A percentile compares a stretch with the other conserved stretches of the same genome.
These are phyloP conservation scores for Alauda arvensis DNA, from an alignment of 2,797 vertebrate genomes.

Conservation along the genomic window DNA sequence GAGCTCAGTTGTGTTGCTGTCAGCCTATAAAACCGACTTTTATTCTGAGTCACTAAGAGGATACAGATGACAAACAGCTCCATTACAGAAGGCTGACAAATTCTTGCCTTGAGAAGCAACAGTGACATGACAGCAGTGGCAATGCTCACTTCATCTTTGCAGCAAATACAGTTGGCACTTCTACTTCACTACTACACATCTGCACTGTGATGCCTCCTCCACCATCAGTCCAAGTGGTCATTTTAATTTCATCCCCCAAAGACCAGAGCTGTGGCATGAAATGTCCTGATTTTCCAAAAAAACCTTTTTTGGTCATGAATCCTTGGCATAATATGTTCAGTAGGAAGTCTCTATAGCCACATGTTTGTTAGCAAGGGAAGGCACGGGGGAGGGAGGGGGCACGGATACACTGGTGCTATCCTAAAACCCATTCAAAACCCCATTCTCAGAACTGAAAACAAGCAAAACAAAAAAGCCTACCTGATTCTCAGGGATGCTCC, in stretches of 20 bases:
- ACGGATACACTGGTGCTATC: not conserved
- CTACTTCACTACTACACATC: not conserved
- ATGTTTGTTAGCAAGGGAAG: not conserved
- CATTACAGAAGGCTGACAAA: not conserved
- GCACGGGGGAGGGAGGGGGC: rapidly evolving
- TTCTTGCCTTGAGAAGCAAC: not conserved
- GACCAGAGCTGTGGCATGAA: not conserved
- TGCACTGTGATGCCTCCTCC: not conserved
- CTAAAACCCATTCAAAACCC: not conserved
- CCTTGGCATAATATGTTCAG: not conserved
- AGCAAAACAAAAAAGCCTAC: not conserved
- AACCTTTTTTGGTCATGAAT: not conserved
- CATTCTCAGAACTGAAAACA: not conserved
- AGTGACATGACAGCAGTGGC: not conserved
- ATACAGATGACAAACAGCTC: not conserved
- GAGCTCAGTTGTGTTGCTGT: not conserved
- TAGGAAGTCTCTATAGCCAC: not conserved
- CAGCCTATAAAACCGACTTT: not conserved
- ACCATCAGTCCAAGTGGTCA: not conserved
- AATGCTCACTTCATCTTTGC: not conserved
- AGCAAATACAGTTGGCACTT: not conserved
- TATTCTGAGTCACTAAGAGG: not conserved
- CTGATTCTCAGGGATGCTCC: not conserved
- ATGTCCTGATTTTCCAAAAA: not conserved
- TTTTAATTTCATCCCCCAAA: not conserved